Base-by-base conservation (phyloP, 2,888 invertebrate species). In the Epistrophe eligans region DNA sequence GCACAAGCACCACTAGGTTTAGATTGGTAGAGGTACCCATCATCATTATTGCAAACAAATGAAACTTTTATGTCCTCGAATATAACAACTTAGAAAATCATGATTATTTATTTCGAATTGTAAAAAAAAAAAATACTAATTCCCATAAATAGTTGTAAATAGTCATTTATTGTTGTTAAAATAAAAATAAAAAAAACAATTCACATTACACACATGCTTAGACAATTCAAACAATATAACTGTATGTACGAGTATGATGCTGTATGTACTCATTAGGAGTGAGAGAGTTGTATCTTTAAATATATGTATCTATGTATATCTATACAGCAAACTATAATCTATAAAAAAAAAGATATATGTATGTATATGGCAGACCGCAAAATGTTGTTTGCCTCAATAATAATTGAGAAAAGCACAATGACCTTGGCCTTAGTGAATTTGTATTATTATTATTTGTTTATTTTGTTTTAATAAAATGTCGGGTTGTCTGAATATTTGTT, bases 381-480 rank as follows among this genome's bases (percentile, higher is more conserved):
- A 80, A 70, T 83, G 87, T 76, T 87, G 87, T 52, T 87, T 38
- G 87, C 87, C 87, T 87, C 79, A 87, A 70, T 40, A 55, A 70
- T 55, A 48, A 79, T 76, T 79, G 62, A 72, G 71, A 79, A 64
- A 79, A 60, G 57, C 60, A 45, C 82, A 32, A 43, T 24, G 79
- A 71, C 85, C 85, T 87, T 87, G 82, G 85, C 85, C 85, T 87
- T 87, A 87, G 74, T 50, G 57, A 71, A 66, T 66, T 72, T 74
- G n/a, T 9, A 28, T 60, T 62, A 24, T 62, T 79, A 60, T 84
- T 84, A 73, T 72, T 73, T 67, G 24, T 77, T 64, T 67, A 55
- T 66, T 66, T 57, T 70, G 55, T 40, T 64, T 55, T 48, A 45
- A 57, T 43, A 50, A 67, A 77, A 40, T 73, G 77, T 77, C 73